phyloP scores from a whole-genome alignment of 2,113 vertebrate species.

The Microcebus griseorufus region DNA sequence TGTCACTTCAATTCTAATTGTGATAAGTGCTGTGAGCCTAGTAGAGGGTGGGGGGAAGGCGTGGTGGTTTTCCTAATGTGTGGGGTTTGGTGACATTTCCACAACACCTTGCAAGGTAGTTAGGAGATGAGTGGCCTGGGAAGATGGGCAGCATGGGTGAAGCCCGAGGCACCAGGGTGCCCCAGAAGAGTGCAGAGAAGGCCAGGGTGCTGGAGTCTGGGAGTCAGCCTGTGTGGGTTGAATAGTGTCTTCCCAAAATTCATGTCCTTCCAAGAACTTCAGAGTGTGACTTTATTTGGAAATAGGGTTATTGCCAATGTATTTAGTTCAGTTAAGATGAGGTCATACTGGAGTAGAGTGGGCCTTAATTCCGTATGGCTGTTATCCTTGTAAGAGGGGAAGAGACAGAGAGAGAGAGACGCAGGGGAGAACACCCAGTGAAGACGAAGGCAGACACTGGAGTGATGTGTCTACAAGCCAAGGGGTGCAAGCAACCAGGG shows the following conservation, averaged over 20 bases:
- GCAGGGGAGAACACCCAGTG: too few relatives aligned
- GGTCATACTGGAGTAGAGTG: not conserved
- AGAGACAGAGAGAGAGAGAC: too few relatives aligned
- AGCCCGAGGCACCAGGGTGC: not conserved
- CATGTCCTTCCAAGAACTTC: not conserved
- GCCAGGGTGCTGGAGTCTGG: not conserved
- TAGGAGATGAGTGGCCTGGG: not conserved
- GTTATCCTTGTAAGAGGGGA: not conserved
- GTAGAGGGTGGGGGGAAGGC: too few relatives aligned
- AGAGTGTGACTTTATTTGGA: not conserved
- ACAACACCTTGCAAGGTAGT: not conserved
- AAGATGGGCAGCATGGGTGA: not conserved
- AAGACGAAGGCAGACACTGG: too few relatives aligned
- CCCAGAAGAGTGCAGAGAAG: not conserved
- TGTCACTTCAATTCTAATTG: not conserved
- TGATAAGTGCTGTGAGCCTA: not conserved
- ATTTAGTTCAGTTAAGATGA: not conserved
- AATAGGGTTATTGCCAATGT: not conserved
- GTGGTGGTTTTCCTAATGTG: not conserved
- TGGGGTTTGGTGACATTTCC: not conserved
- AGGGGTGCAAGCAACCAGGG: too few relatives aligned
- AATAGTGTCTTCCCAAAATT: not conserved
- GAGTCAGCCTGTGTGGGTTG: not conserved
- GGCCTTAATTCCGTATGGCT: not conserved
- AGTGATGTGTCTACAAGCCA: too few relatives aligned